A percentile compares a stretch with the other conserved stretches of the same genome.
phyloP scores from a whole-genome alignment of 2,113 vertebrate species.

The Vombatus ursinus region DNA sequence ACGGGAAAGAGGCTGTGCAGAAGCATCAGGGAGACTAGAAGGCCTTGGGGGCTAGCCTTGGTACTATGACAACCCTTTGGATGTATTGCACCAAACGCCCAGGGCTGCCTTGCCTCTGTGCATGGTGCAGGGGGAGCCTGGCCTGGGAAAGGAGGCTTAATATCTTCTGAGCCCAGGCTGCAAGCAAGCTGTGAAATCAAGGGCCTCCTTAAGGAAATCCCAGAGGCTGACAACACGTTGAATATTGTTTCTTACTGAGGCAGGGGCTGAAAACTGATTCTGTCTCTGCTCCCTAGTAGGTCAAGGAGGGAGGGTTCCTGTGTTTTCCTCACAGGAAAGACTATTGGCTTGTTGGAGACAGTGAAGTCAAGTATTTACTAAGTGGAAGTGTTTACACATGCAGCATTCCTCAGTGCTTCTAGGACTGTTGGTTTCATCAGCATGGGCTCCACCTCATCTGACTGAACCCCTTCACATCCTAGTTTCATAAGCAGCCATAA shows the following conservation, averaged over 20 bases:
- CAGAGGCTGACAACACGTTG: neutral
- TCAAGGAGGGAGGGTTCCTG: neutral
- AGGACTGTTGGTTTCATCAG: neutral
- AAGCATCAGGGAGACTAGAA: neutral
- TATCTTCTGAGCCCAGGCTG: neutral
- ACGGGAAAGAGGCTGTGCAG: neutral
- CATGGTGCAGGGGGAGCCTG: neutral
- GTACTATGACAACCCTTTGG: slow-evolving; percentile 10
- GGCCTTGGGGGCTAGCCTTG: neutral
- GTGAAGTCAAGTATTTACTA: neutral
- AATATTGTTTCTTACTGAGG: neutral
- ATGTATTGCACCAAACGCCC: neutral
- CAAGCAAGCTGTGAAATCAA: neutral
- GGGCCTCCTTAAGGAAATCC: neutral
- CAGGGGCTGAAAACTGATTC: neutral
- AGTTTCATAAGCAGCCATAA: neutral
- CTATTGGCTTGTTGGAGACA: neutral
- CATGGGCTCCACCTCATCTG: neutral
- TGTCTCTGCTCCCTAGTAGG: neutral
- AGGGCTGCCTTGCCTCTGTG: neutral
- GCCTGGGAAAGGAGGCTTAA: neutral
- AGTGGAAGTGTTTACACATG: neutral
- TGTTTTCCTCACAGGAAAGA: neutral
- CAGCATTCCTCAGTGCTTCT: neutral
- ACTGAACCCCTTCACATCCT: neutral